Percentiles rank a stretch among this genome's conserved stretches.
Evolutionary conservation across 2,888 invertebrate species (phyloP).

Genomic region (Ophion costatus): DNA sequence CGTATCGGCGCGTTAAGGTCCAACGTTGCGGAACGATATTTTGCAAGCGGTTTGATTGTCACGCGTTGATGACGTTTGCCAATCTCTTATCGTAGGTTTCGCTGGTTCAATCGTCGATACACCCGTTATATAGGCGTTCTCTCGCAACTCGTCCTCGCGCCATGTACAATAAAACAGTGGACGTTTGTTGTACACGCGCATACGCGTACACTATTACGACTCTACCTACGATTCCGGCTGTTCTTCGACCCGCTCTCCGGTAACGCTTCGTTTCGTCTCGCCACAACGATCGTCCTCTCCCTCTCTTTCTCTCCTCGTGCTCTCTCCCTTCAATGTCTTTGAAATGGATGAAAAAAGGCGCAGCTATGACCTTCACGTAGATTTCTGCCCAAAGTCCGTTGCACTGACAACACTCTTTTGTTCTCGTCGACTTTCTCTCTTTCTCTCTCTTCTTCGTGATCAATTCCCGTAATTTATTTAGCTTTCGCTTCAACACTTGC

Average conservation of each 20-base stretch:
- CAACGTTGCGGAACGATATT: not conserved
- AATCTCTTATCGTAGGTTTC: not conserved
- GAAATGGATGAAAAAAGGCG: not conserved
- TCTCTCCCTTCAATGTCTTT: constrained; percentile 39
- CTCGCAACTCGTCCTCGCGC: constrained; percentile 68
- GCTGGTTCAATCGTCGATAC: constrained; percentile 29
- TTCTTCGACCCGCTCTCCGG: constrained; percentile 72
- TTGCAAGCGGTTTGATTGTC: not conserved
- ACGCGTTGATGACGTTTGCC: not conserved
- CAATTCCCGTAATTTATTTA: constrained; percentile 11
- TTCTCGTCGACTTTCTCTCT: not conserved
- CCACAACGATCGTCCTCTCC: constrained; percentile 39
- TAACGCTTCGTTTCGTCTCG: constrained; percentile 62
- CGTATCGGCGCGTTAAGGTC: not conserved
- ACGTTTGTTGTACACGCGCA: constrained; percentile 72
- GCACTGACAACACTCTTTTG: not conserved
- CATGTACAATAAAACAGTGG: constrained; percentile 78
- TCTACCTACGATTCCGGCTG: constrained; percentile 72
- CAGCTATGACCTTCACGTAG: not conserved
- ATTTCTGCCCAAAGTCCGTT: not conserved
- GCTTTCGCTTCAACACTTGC: not conserved
- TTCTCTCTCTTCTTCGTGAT: constrained; percentile 7
- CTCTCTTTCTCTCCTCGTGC: constrained; percentile 35
- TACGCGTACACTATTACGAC: constrained; percentile 71
- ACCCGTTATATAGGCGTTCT: constrained; percentile 60